Conservation (phyloP, 2,797 vertebrate species). For the Peromyscus eremicus region DNA sequence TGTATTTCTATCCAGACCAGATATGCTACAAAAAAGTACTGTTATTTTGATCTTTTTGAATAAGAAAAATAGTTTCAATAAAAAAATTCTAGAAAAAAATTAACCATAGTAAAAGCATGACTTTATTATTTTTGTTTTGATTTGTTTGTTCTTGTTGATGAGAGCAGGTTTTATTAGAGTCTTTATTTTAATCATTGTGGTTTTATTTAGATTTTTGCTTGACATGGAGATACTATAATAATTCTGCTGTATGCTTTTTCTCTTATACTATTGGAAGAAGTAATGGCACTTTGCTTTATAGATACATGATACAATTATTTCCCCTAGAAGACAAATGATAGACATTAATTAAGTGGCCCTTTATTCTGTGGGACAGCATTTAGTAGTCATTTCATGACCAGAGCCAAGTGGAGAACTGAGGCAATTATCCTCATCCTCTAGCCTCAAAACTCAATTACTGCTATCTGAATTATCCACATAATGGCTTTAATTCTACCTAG, state of each 20-base stretch:
- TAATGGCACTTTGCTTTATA: not conserved
- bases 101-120: not conserved
- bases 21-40: not conserved
- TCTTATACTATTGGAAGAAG: not conserved
- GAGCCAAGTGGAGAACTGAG: constrained; percentile 39
- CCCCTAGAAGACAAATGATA: not conserved
- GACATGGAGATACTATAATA: not conserved
- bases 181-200: not conserved
- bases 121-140: not conserved
- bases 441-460: constrained; percentile 35
- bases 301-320: not conserved
- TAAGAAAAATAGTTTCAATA: not conserved
- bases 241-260: not conserved
- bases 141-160: not conserved
- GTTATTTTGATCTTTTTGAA: not conserved
- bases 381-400: constrained; percentile 36
- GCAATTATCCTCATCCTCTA: constrained; percentile 14
- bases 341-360: constrained; percentile 28
- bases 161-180: not conserved
- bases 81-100: not conserved
- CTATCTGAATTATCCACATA: constrained; percentile 37
- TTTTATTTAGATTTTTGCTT: not conserved
- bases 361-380: constrained; percentile 8
- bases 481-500: constrained; percentile 27
- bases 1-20: not conserved